phyloP scores from a whole-genome alignment of 2,113 vertebrate species.

The Phaethon lepturus region DNA sequence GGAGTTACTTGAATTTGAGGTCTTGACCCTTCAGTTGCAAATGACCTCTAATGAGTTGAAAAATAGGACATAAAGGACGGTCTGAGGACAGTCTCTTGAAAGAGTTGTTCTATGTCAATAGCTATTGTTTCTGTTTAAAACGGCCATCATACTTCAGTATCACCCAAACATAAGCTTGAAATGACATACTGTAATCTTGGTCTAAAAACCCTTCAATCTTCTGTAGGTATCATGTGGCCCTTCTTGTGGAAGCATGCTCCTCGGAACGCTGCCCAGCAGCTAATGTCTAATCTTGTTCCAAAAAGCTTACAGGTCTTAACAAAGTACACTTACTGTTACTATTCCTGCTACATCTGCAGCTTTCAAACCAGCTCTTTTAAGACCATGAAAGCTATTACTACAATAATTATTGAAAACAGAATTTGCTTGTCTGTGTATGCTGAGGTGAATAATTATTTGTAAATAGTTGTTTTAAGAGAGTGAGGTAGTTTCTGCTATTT shows the following conservation, averaged over 20 bases:
- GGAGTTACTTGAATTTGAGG: background rate
- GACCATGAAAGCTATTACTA: background rate
- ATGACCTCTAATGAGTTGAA: background rate
- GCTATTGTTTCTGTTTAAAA: background rate
- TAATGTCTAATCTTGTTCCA: background rate
- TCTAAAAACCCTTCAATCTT: background rate
- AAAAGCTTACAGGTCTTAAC: background rate
- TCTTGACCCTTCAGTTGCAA: background rate
- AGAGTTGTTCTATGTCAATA: background rate
- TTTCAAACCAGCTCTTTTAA: constrained; percentile 29
- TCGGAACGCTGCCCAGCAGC: background rate
- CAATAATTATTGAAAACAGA: constrained; percentile 23
- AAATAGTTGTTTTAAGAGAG: constrained; percentile 36
- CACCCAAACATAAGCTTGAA: too few relatives aligned
- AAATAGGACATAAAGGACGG: background rate
- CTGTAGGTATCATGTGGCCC: background rate
- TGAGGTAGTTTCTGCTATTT: background rate
- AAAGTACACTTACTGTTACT: background rate
- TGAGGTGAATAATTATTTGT: constrained; percentile 19
- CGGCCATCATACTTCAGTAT: background rate
- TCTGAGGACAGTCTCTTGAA: background rate
- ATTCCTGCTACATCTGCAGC: background rate
- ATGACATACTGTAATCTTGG: background rate
- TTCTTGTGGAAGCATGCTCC: background rate
- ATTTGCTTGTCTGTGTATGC: constrained; percentile 6